Percentiles rank a stretch among this genome's conserved stretches.
Evolutionary conservation across 2,888 invertebrate genomes (phyloP).

Genomic region (Phania funesta): DNA sequence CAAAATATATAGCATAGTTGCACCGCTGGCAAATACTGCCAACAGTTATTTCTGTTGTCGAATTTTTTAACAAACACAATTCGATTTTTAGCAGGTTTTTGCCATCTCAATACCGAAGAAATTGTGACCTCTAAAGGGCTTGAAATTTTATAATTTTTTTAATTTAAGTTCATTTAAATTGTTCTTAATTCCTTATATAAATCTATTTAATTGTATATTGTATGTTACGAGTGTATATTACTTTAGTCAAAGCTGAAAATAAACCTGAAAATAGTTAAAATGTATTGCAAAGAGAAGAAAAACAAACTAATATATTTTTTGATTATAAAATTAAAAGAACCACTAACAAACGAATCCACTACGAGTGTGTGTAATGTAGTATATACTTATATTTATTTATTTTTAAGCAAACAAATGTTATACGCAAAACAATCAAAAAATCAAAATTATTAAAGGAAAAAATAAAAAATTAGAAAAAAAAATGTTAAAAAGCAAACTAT

Average conservation of each 20-base stretch:
- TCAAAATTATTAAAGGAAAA: conserved; percentile 9
- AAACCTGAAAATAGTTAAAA: conserved; percentile 16
- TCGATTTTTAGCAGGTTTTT: no score
- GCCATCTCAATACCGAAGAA: no score
- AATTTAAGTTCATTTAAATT: not conserved
- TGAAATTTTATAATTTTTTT: not conserved
- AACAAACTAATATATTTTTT: conserved; percentile 51
- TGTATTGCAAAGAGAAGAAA: conserved; percentile 13
- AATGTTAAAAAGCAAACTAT: conserved; percentile 41
- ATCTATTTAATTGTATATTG: conserved; percentile 23
- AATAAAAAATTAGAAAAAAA: not conserved
- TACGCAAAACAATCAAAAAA: conserved; percentile 24
- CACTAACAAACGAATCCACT: conserved; percentile 52
- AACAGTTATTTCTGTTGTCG: no score
- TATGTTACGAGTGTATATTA: conserved; percentile 51
- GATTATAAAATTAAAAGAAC: conserved; percentile 33
- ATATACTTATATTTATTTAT: conserved; percentile 46
- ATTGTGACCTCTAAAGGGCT: no score
- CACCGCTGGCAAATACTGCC: no score
- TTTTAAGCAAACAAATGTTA: conserved; percentile 33
- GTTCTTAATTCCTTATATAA: conserved; percentile 44
- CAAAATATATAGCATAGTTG: no score
- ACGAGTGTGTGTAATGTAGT: conserved; percentile 16
- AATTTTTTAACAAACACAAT: no score
- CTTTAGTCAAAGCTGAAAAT: conserved; percentile 42